These are phyloP conservation scores for Astreopora myriophthalma DNA, from an alignment of 64 coral and sea anemone species.

Conservation along the genomic window DNA sequence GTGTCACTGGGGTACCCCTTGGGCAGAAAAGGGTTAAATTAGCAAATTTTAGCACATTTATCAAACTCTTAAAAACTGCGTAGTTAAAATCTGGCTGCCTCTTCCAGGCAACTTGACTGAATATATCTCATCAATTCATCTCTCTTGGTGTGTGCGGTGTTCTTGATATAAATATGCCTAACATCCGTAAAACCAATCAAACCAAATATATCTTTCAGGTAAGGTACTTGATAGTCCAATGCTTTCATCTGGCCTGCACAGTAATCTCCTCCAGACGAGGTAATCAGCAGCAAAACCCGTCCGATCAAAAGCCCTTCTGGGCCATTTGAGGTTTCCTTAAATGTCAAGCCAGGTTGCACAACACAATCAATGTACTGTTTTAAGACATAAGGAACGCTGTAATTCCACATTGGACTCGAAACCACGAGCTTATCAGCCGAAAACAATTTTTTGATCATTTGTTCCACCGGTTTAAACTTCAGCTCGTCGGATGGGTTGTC, in stretches of 20 bases:
- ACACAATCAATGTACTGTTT: slow-evolving; percentile 99
- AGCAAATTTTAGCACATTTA: neutral
- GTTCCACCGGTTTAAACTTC: slow-evolving; percentile 82
- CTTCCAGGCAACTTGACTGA: slow-evolving; percentile 11
- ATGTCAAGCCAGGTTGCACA: slow-evolving; percentile 95
- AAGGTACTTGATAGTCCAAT: slow-evolving; percentile 95
- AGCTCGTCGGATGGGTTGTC: slow-evolving; percentile 55
- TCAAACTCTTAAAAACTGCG: neutral
- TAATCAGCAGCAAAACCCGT: slow-evolving; percentile 81
- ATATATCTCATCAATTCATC: slow-evolving; percentile 62
- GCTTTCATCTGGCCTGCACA: slow-evolving; percentile 66
- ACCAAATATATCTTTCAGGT: slow-evolving; percentile 91
- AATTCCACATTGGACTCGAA: slow-evolving; percentile 99
- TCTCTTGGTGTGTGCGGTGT: slow-evolving; percentile 74
- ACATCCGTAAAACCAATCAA: slow-evolving; percentile 95
- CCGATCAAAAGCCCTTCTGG: slow-evolving; percentile 79
- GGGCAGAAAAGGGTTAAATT: no score
- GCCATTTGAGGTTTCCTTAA: slow-evolving; percentile 78
- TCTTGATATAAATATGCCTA: slow-evolving; percentile 95
- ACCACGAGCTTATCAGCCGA: slow-evolving; percentile 92
- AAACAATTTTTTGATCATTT: slow-evolving; percentile 89
- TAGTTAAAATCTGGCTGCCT: slow-evolving; percentile 63
- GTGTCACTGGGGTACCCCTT: no score
- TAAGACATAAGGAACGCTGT: slow-evolving; percentile 96
- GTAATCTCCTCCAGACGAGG: slow-evolving; percentile 91